Conservation (phyloP, 2,888 invertebrate species). For the Macropis europaea region DNA sequence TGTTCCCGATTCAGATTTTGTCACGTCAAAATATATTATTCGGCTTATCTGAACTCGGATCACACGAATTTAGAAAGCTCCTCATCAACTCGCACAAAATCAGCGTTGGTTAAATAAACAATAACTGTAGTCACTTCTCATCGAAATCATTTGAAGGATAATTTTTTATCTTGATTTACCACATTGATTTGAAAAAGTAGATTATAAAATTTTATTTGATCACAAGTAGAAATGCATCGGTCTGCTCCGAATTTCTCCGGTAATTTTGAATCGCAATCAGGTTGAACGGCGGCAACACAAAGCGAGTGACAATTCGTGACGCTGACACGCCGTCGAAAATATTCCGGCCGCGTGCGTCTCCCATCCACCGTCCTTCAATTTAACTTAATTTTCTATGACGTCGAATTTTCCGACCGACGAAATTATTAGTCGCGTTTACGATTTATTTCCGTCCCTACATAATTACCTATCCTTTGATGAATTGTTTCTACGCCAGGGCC, state of each 20-base stretch:
- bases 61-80: not conserved
- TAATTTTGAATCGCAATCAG: not conserved
- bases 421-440: not conserved
- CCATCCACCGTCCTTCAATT: conserved; percentile 18
- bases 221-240: not conserved
- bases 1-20: too few relatives aligned
- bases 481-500: too few relatives aligned
- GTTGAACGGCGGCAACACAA: not conserved
- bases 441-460: not conserved
- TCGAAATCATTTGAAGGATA: too few relatives aligned
- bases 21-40: too few relatives aligned
- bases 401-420: not conserved
- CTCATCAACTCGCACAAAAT: not conserved
- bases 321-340: conserved; percentile 2
- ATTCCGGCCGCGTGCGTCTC: conserved; percentile 12
- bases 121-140: too few relatives aligned
- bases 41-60: too few relatives aligned
- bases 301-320: too few relatives aligned
- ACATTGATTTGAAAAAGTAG: too few relatives aligned
- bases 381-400: conserved; percentile 24
- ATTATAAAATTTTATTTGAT: too few relatives aligned
- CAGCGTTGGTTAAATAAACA: too few relatives aligned
- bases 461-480: too few relatives aligned
- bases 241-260: not conserved
- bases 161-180: too few relatives aligned